These are phyloP conservation scores for Enteromius viviparus DNA, from an alignment of 2,797 vertebrate genomes.

Conservation along the genomic window DNA sequence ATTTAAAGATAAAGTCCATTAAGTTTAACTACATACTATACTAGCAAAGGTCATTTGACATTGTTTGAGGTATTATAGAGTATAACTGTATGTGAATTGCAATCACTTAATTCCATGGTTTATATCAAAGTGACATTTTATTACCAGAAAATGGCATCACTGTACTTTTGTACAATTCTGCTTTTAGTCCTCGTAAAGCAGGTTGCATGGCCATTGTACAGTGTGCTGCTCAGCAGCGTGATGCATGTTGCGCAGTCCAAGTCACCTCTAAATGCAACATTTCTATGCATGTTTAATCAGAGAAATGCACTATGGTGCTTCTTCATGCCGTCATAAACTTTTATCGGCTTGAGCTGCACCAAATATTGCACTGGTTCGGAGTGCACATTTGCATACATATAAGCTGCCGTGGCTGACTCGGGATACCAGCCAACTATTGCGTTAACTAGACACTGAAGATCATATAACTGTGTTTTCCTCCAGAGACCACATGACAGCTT, in stretches of 20 bases:
- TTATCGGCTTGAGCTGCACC: constrained; percentile 51
- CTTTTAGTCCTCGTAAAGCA: constrained; percentile 38
- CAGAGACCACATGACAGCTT: constrained; percentile 14
- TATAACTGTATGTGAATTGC: neutral
- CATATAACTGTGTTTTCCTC: constrained; percentile 6
- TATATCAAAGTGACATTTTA: neutral
- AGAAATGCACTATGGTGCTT: constrained; percentile 62
- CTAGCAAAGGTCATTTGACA: neutral
- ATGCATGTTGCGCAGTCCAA: constrained; percentile 69
- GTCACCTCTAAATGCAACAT: constrained; percentile 70
- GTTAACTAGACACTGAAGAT: constrained; percentile 29
- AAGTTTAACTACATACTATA: neutral
- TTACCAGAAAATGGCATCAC: neutral
- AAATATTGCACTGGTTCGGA: constrained; percentile 27
- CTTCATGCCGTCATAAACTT: constrained; percentile 57
- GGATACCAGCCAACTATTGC: constrained; percentile 11
- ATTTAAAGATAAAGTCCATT: neutral
- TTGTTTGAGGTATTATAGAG: neutral
- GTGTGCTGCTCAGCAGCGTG: constrained; percentile 58
- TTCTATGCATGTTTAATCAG: constrained; percentile 63
- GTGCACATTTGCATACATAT: constrained; percentile 11
- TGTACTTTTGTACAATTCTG: constrained; percentile 38
- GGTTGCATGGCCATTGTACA: neutral
- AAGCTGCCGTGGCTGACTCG: neutral
- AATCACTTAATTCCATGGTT: neutral